Conservation (phyloP, 2,797 vertebrate species). For the Nyctalus aviator region DNA sequence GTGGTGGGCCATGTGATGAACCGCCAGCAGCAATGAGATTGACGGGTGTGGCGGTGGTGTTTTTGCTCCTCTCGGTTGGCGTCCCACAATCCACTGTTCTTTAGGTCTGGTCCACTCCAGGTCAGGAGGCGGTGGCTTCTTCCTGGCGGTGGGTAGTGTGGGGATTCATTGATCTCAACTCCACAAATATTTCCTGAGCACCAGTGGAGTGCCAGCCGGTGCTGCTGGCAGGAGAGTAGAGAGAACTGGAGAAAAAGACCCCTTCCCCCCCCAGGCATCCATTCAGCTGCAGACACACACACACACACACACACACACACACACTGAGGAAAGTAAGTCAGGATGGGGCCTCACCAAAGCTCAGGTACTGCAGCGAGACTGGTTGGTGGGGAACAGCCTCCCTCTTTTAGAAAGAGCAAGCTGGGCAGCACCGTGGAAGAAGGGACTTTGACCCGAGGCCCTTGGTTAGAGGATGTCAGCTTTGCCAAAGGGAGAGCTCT, state of each 20-base stretch:
- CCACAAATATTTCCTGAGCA: neutral
- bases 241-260: neutral
- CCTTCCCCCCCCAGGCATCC: neutral
- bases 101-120: neutral
- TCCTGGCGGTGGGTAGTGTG: neutral
- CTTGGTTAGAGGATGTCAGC: neutral
- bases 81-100: neutral
- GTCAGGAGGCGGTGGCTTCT: neutral
- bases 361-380: neutral
- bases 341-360: neutral
- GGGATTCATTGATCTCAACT: neutral
- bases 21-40: neutral
- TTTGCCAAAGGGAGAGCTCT: neutral
- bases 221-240: neutral
- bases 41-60: neutral
- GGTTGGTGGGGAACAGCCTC: neutral
- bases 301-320: neutral
- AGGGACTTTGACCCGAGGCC: neutral
- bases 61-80: neutral
- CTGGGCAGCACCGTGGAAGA: neutral
- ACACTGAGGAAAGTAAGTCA: neutral
- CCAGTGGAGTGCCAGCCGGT: neutral
- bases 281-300: neutral
- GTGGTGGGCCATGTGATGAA: neutral
- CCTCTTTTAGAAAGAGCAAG: neutral